Percentiles rank a stretch among this genome's conserved stretches.
Conservation (phyloP, 2,888 invertebrate species). For the Hydriomena furcata region DNA sequence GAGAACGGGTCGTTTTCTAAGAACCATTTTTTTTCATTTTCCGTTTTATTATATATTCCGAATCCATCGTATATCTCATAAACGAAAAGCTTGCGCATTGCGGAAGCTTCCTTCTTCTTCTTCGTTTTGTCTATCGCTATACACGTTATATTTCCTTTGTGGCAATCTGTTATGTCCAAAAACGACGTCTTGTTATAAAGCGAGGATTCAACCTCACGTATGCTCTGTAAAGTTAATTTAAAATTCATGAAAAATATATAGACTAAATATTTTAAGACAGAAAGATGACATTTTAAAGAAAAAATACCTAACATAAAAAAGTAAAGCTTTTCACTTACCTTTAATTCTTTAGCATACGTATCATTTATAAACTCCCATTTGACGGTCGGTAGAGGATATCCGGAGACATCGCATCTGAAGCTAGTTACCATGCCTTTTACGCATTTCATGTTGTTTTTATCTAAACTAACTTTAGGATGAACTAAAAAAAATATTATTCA, state of each 20-base stretch:
- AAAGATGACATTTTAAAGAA: no score
- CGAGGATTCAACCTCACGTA: conserved; percentile 22
- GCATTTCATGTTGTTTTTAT: conserved; percentile 40
- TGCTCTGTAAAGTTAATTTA: conserved; percentile 9
- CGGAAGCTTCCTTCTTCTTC: background rate
- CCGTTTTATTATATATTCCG: conserved; percentile 48
- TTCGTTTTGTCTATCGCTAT: conserved; percentile 38
- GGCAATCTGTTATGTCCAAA: conserved; percentile 43
- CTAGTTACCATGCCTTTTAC: conserved; percentile 39
- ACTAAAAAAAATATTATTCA: conserved; percentile 53
- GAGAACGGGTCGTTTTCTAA: conserved; percentile 50
- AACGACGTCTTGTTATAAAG: conserved; percentile 48
- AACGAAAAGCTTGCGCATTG: conserved; percentile 47
- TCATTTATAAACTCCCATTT: conserved; percentile 55
- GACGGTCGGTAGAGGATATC: conserved; percentile 59
- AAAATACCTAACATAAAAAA: no score
- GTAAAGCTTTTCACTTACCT: no score
- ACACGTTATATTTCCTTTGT: conserved; percentile 58
- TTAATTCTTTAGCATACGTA: no score
- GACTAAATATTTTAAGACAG: no score
- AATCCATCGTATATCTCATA: conserved; percentile 64
- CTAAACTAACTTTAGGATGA: conserved; percentile 49
- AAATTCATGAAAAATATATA: no score
- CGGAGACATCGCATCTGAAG: conserved; percentile 56
- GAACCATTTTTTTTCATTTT: conserved; percentile 48